Evolutionary conservation across 2,888 invertebrate genomes (phyloP), one percentile per base, ranked within the genome.

Genomic region (Chironomus tentans): DNA sequence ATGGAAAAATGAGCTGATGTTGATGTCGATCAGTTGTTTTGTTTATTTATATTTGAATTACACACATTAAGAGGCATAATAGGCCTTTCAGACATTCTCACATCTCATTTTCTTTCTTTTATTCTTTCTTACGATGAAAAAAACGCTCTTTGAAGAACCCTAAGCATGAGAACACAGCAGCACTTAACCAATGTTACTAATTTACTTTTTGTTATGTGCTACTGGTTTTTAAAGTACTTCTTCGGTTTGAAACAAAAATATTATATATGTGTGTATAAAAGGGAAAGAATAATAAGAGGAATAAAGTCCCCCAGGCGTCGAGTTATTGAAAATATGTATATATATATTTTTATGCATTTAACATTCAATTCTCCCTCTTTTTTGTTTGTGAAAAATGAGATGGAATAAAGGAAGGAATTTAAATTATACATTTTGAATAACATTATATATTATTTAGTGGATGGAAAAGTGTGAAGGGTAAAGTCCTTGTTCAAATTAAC

Each of bases 401-500:
- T 38, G 38, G 38, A 38, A 38, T 28, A 28, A 38, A 10, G 10
- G 38, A 10, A 38, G 38, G 38, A 38, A 38, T 38, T 38, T 65
- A 65, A 65, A 65, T 21, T 65, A 65, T 65, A 22, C 21, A 24
- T 65, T 65, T 65, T 56, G 56, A 56, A 56, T 56, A 56, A 56
- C 56, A 56, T 56, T 15, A 50, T 50, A 15, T 15, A 56, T 15
- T 38, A 38, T 38, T 38, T 38, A 38, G 38, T 38, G 38, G 38
- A 38, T 38, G 38, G 38, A 68, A 68, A n/a, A 68, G 68, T 68
- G 38, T 22, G 68, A 71, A 28, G 71, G 71, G 21, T 47, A 24
- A 47, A 71, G 56, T 71, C 24, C 56, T 71, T 71, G 71, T 56
- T 50, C 71, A 61, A 71, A 71, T 71, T 71, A 71, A 71, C 71